Percentiles rank a stretch among this genome's conserved stretches.
Conservation (phyloP, 2,113 vertebrate genomes). For the Gasterosteus nipponicus region DNA sequence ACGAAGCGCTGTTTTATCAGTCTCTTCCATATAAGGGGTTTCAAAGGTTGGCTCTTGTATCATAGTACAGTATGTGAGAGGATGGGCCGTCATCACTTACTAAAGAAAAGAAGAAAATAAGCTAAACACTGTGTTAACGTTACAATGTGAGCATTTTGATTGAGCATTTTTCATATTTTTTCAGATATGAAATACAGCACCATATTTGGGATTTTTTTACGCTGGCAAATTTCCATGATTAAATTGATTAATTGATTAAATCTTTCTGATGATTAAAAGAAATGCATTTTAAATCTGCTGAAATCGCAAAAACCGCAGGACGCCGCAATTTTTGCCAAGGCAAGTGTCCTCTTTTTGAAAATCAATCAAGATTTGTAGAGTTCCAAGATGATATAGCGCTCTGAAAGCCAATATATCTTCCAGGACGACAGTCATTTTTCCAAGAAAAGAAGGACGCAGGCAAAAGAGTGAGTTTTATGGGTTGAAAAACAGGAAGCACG, state of each 20-base stretch:
- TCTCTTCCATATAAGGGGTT: background rate
- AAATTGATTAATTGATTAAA: background rate
- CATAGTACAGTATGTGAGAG: background rate
- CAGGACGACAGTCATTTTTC: slow-evolving; percentile 47
- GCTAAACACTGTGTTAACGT: background rate
- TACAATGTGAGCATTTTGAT: background rate
- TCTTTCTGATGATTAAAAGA: slow-evolving; percentile 4
- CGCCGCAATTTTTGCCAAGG: slow-evolving; percentile 9
- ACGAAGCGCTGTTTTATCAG: background rate
- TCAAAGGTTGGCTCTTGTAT: background rate
- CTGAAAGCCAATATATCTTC: slow-evolving; percentile 48
- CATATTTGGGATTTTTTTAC: background rate
- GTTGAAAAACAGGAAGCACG: slow-evolving; percentile 38
- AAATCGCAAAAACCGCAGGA: slow-evolving; percentile 8
- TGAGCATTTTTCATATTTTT: background rate
- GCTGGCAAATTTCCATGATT: background rate
- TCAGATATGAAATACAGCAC: background rate
- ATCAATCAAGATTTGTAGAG: slow-evolving; percentile 51
- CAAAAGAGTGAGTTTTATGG: slow-evolving; percentile 40
- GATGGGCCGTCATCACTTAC: background rate
- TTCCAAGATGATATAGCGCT: slow-evolving; percentile 19
- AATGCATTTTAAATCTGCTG: slow-evolving; percentile 20
- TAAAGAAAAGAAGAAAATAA: background rate
- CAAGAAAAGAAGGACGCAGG: slow-evolving; percentile 38
- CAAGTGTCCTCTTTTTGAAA: slow-evolving; percentile 20